Evolutionary conservation across 2,797 vertebrate genomes (phyloP).

Genomic region (Cirrhinus mrigala): DNA sequence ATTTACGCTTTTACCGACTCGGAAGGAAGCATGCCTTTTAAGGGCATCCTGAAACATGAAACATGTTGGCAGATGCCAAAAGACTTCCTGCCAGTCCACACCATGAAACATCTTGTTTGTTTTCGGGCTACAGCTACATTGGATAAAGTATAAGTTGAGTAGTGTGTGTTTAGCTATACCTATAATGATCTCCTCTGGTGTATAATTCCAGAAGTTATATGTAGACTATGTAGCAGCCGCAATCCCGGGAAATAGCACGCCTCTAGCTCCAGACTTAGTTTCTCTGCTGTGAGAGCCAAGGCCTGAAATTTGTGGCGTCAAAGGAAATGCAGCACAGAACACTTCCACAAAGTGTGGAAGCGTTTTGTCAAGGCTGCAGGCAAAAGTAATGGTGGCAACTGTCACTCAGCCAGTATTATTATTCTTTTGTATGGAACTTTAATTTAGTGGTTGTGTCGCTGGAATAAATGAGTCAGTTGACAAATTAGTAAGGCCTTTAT

Average conservation of each 20-base stretch:
- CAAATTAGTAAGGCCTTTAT: slow-evolving; percentile 51
- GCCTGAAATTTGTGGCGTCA: slow-evolving; percentile 47
- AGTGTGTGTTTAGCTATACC: slow-evolving; percentile 61
- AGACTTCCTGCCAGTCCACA: slow-evolving; percentile 48
- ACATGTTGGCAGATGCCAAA: slow-evolving; percentile 28
- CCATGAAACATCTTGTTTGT: slow-evolving; percentile 48
- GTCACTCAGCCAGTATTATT: slow-evolving; percentile 55
- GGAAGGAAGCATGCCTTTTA: slow-evolving; percentile 30
- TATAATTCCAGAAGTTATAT: slow-evolving; percentile 79
- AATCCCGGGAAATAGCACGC: slow-evolving; percentile 59
- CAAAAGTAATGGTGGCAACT: slow-evolving; percentile 18
- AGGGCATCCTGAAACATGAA: slow-evolving; percentile 8
- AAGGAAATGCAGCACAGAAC: slow-evolving; percentile 7
- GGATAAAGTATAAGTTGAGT: slow-evolving; percentile 53
- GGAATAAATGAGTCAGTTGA: slow-evolving; percentile 59
- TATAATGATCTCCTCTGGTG: slow-evolving; percentile 75
- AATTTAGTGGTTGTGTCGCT: slow-evolving; percentile 57
- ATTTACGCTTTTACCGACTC: slow-evolving; percentile 26
- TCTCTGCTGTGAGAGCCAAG: slow-evolving; percentile 42
- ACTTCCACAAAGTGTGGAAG: neutral
- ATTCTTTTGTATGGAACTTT: slow-evolving; percentile 55
- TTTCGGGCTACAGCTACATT: slow-evolving; percentile 55
- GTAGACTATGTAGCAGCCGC: slow-evolving; percentile 64
- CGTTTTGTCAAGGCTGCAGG: slow-evolving; percentile 2
- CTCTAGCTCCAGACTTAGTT: slow-evolving; percentile 52